Conservation (phyloP, 2,797 vertebrate species). For the Apogon talboti region DNA sequence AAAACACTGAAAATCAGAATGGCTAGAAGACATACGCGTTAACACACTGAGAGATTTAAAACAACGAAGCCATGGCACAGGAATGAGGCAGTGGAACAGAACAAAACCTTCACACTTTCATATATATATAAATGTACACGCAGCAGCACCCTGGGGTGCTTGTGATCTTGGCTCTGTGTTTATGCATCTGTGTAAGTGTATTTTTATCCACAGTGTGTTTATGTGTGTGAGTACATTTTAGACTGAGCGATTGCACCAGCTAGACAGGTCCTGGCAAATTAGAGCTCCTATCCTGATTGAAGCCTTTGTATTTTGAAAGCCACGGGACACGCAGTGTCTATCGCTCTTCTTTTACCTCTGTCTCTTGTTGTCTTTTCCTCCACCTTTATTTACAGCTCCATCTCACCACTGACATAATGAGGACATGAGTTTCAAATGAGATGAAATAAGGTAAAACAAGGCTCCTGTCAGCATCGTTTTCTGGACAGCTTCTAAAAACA, state of each 20-base stretch:
- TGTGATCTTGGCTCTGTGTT: slow-evolving; percentile 49
- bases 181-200: slow-evolving; percentile 45
- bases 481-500: slow-evolving; percentile 69
- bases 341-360: slow-evolving; percentile 46
- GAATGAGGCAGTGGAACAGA: slow-evolving; percentile 50
- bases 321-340: slow-evolving; percentile 45
- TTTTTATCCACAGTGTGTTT: slow-evolving; percentile 43
- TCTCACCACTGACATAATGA: slow-evolving; percentile 74
- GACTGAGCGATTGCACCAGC: slow-evolving; percentile 55
- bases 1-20: slow-evolving; percentile 70
- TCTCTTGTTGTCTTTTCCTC: slow-evolving; percentile 54
- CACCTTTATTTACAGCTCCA: slow-evolving; percentile 74
- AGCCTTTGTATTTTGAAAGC: slow-evolving; percentile 64
- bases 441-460: slow-evolving; percentile 75
- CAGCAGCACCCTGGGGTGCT: slow-evolving; percentile 55
- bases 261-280: slow-evolving; percentile 71
- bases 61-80: slow-evolving; percentile 56
- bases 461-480: slow-evolving; percentile 62
- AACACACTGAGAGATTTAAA: slow-evolving; percentile 66
- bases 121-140: slow-evolving; percentile 39
- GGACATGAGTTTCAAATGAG: slow-evolving; percentile 75
- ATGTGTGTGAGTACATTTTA: slow-evolving; percentile 1
- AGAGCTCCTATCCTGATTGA: slow-evolving; percentile 66
- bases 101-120: slow-evolving; percentile 57
- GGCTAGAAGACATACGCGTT: slow-evolving; percentile 64